Evolutionary conservation across 1,140 invertebrate genomes (phyloP).

Genomic region (Lutraria rhynchaena): DNA sequence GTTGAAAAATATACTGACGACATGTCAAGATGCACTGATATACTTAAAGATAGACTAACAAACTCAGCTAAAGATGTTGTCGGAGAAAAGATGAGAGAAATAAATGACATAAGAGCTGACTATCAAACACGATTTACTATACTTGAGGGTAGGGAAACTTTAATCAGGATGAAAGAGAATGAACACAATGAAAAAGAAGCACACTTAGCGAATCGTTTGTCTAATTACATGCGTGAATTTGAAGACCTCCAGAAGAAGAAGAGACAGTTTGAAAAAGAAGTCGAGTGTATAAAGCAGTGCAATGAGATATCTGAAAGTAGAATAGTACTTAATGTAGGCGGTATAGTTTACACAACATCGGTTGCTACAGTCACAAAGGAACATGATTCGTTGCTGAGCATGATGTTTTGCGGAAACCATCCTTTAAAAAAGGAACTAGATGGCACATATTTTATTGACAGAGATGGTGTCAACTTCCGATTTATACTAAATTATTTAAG

Average conservation of each 20-base stretch:
- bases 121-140: constrained; percentile 26
- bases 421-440: constrained; percentile 50
- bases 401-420: constrained; percentile 74
- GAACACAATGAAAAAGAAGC: constrained; percentile 59
- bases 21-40: background rate
- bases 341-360: constrained; percentile 68
- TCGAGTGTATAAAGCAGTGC: constrained; percentile 49
- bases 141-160: constrained; percentile 44
- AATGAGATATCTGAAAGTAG: constrained; percentile 58
- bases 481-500: constrained; percentile 68
- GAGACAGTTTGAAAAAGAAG: constrained; percentile 56
- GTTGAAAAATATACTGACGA: constrained; percentile 47
- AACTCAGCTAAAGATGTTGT: constrained; percentile 38
- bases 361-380: constrained; percentile 68
- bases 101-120: constrained; percentile 36
- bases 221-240: constrained; percentile 51
- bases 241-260: constrained; percentile 58
- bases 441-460: constrained; percentile 67
- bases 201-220: constrained; percentile 45
- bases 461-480: constrained; percentile 72
- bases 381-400: constrained; percentile 66
- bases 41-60: background rate
- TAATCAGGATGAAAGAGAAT: constrained; percentile 43
- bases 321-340: constrained; percentile 71
- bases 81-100: constrained; percentile 38